phyloP scores from a whole-genome alignment of 2,888 invertebrate genomes.

The Caenorhabditis auriculariae region DNA sequence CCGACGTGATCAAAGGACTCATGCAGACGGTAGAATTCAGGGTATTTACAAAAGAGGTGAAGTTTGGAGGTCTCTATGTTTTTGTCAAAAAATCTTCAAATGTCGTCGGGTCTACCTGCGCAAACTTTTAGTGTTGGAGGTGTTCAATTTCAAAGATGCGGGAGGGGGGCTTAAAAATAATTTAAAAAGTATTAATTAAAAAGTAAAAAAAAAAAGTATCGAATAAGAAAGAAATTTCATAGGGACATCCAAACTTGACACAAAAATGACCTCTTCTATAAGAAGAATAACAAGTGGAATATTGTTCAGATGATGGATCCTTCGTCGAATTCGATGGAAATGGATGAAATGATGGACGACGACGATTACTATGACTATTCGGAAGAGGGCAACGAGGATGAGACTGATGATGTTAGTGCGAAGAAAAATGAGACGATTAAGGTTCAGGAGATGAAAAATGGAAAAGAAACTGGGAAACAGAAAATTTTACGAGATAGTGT shows the following conservation, averaged over 20 bases:
- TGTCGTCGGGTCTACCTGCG: too few species aligned
- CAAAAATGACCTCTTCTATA: neutral
- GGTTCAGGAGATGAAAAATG: neutral
- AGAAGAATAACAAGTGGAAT: too few species aligned
- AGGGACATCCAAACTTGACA: neutral
- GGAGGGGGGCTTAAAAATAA: neutral
- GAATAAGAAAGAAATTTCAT: neutral
- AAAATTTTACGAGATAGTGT: too few species aligned
- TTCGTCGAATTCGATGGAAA: conserved; percentile 17
- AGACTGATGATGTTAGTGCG: too few species aligned
- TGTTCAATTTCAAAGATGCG: too few species aligned
- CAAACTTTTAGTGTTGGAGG: too few species aligned
- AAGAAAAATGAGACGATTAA: too few species aligned
- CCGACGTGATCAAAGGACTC: conserved; percentile 35
- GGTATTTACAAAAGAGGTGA: too few species aligned
- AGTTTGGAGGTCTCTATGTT: too few species aligned
- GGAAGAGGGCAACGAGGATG: conserved; percentile 50
- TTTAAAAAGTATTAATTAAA: neutral
- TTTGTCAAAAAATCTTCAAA: too few species aligned
- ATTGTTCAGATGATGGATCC: conserved; percentile 20
- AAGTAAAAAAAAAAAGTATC: neutral
- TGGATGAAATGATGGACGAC: conserved; percentile 46
- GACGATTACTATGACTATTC: conserved; percentile 41
- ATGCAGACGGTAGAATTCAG: conserved; percentile 10
- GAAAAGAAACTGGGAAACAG: too few species aligned